Evolutionary conservation across 2,888 invertebrate genomes (phyloP), one percentile per base, ranked within the genome.

Genomic region (Heliothis peltigera): DNA sequence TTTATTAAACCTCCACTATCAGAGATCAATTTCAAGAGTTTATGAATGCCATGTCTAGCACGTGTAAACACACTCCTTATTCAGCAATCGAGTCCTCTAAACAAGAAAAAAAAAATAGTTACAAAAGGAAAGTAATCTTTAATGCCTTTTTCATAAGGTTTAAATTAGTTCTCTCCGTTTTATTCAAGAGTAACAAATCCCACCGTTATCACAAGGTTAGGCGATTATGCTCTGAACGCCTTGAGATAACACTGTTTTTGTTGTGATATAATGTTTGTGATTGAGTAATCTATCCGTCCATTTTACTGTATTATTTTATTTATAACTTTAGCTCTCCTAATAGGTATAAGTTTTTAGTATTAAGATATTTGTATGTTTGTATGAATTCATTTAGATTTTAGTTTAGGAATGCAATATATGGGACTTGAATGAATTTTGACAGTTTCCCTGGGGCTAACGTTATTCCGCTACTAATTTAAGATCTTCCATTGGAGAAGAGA

Each of bases 81-180:
- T 48, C 32, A 52, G 25, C 7, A 56, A 59, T 48, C 32, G 1
- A 28, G 8, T 46, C 15, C 1, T 35, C 18, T 8, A 25, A 17
- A 44, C 7, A 4, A n/a, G 1, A 21, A 6, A 4, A 17, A 10
- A 46, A 22, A 32, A 19, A 8, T 28, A 19, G n/a, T n/a, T n/a
- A n/a, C n/a, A n/a, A n/a, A n/a, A n/a, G n/a, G n/a, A n/a, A 55
- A 59, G 4, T 42, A 17, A 39, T 7, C 10, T 18, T 57, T 49
- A 59, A 4, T 0, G 0, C 12, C 1, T 12, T 80, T 64, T 0
- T 85, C 84, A 62, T 91, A 88, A 87, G 64, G 79, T 76, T 59
- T 10, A 77, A 59, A 59, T 48, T 67, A 25, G 8, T 56, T 43
- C 15, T 2, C 61, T 84, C 87, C 86, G 87, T 88, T 88, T 8